Conservation (phyloP, 2,888 invertebrate genomes). For the Omphaloscelis lunosa region DNA sequence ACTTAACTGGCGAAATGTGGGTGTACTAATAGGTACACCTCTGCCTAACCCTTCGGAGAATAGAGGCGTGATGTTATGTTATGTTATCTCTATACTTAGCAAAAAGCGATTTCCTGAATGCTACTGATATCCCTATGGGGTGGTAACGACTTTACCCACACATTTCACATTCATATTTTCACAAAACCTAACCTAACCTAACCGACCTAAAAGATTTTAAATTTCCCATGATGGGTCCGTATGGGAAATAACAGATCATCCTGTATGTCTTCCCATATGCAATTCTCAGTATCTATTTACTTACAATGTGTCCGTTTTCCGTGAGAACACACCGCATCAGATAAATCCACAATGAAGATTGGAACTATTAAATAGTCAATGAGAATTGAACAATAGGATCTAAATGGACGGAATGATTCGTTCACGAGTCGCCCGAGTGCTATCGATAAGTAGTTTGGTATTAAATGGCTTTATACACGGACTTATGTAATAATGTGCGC, state of each 20-base stretch:
- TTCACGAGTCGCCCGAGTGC: constrained; percentile 31
- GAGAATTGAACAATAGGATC: constrained; percentile 49
- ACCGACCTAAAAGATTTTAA: neutral
- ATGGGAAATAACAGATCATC: neutral
- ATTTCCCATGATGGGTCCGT: no score
- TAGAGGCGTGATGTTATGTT: no score
- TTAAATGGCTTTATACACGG: constrained; percentile 16
- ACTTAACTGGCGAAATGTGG: no score
- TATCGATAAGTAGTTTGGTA: constrained; percentile 33
- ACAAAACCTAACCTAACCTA: no score
- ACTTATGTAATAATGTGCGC: neutral
- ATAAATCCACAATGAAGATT: constrained; percentile 8
- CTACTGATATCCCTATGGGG: no score
- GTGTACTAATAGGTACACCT: no score
- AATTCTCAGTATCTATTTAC: neutral
- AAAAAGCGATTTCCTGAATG: no score
- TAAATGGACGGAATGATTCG: constrained; percentile 39
- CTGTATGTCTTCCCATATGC: no score
- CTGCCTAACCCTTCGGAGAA: no score
- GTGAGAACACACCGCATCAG: constrained; percentile 1
- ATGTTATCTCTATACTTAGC: no score
- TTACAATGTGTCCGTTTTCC: neutral
- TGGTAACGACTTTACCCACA: neutral
- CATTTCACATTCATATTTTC: no score
- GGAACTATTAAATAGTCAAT: constrained; percentile 54